Base-by-base conservation (phyloP, 2,888 invertebrate species). In the Tholera decimalis region DNA sequence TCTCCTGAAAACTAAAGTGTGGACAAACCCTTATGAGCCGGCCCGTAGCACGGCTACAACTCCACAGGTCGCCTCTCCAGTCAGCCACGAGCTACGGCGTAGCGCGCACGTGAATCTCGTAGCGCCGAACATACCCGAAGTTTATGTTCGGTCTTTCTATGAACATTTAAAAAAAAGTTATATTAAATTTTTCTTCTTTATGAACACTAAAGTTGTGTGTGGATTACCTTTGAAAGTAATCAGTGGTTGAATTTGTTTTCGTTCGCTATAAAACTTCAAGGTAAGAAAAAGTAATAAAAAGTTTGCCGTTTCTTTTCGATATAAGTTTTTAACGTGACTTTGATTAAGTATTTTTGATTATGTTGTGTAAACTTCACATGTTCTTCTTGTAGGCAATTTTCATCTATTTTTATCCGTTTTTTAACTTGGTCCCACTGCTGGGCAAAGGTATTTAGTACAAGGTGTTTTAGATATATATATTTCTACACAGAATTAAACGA, bases 31-130 rank as follows among this genome's bases (percentile, higher is more conserved):
- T 79, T 80, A 81, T 72, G 67, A 79, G 69, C 57, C 68, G 50
- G 49, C 18, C 24, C 70, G 80, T 81, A 81, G 73, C 70, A 43
- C n/a, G 26, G 81, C 83, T 85, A 82, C 82, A 78, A 24, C 51
- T 84, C 88, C 82, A 91, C 92, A 91, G 90, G 90, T 90, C 82
- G 75, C 73, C 60, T 24, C 69, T 79, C 55, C 89, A 92, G 92
- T 92, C 82, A 53, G 76, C 81, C 86, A 77, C 83, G 78, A 73
- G 84, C 91, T 90, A 89, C 91, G 89, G 73, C 88, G 91, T 89
- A 89, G 89, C 71, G 51, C 82, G 73, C 80, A 75, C 89, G 89
- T 83, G 28, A 46, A 72, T 75, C 30, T 56, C 80, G 80, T 74
- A 77, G 73, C 60, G 37, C 30, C 51, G 61, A 67, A 58, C 54